Evolutionary conservation across 2,888 invertebrate species (phyloP), one percentile per base, ranked within the genome.

Genomic region (Athrips mouffetella): DNA sequence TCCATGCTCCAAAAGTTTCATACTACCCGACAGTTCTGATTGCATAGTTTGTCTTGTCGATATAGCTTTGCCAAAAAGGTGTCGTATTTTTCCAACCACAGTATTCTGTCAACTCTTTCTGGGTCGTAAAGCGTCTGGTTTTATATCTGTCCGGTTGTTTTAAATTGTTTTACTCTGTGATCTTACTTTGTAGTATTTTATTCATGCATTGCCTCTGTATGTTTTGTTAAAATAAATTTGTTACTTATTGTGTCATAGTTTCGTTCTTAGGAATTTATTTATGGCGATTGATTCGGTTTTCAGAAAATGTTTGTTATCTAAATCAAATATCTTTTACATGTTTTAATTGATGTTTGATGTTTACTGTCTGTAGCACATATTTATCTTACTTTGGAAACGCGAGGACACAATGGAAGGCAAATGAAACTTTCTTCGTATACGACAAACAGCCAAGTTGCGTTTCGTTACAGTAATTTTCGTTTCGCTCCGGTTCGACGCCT

Each of bases 1-100:
- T 46, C 47, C 11, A 29, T 50, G 55, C 52, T 48, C 21, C 25
- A 41, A 53, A 51, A 47, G 50, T 55, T 58, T 55, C 53, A 52
- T 51, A 49, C 52, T 51, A 54, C 53, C 50, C 48, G 45, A 51
- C 51, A 52, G 39, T 45, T 50, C 49, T 35, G 31, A 45, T 51
- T 45, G 30, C 29, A 4, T 21, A 33, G 33, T 46, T 41, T 41
- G 20, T 46, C 35, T 27, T 40, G 18, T 45, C 40, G 49, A 49
- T 49, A 49, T 33, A 11, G 41, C 20, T 35, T 49, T 33, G 49
- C 49, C 41, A 49, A 41, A 49, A 46, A n/a, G 5, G 30, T 21
- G 45, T 30, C 44, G 21, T 44, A 31, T 21, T 11, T 31, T 30
- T 23, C 21, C 15, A 10, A 40, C 25, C 40, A 6, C 23, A 21